These are phyloP conservation scores for Melanogrammus aeglefinus DNA, from an alignment of 2,797 vertebrate genomes.

Conservation along the genomic window DNA sequence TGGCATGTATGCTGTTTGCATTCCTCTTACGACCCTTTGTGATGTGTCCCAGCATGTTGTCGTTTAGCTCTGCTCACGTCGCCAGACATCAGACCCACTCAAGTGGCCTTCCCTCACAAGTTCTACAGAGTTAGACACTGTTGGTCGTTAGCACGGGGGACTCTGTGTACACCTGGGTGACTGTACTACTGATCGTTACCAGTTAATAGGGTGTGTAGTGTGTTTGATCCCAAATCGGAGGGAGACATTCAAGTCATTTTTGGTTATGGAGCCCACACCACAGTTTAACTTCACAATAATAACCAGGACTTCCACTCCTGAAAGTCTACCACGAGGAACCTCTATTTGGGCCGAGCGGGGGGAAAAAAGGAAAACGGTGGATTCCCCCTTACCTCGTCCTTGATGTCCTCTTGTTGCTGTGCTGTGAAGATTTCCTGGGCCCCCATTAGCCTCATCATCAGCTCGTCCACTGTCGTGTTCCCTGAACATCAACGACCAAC, in stretches of 20 bases:
- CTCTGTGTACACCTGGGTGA: neutral
- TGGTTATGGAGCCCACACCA: neutral
- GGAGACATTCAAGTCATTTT: too few species aligned
- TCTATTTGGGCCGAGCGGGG: neutral
- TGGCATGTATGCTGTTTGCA: constrained; percentile 30
- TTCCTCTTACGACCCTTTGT: constrained; percentile 34
- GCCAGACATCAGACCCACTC: neutral
- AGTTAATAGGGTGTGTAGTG: neutral
- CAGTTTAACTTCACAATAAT: too few species aligned
- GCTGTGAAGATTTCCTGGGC: constrained; percentile 98
- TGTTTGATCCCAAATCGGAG: neutral
- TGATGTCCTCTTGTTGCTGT: constrained; percentile 98
- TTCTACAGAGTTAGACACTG: neutral
- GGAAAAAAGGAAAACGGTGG: neutral
- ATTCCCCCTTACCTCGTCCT: constrained; percentile 85
- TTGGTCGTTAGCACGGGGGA: neutral
- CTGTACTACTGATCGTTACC: neutral
- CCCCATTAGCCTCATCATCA: constrained; percentile 99
- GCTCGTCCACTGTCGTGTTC: constrained; percentile 97
- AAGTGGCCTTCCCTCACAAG: neutral
- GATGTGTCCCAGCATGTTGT: constrained; percentile 49
- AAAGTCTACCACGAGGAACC: neutral
- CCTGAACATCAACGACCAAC: constrained; percentile 73
- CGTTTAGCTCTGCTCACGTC: constrained; percentile 12
- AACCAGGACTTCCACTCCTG: too few species aligned